Percentiles rank a stretch among this genome's conserved stretches.
phyloP scores from a whole-genome alignment of 2,797 vertebrate species.

The Acrossocheilus fasciatus region DNA sequence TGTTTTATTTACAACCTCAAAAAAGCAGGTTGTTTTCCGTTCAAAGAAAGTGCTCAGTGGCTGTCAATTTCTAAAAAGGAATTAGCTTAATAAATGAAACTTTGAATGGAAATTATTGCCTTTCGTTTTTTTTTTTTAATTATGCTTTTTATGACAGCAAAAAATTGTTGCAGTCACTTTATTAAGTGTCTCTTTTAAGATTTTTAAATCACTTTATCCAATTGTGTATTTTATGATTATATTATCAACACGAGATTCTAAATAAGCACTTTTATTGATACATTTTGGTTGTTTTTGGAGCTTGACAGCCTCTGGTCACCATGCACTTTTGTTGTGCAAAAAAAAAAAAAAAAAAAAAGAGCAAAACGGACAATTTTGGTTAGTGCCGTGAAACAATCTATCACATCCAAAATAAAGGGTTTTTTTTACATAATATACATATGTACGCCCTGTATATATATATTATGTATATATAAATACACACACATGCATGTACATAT shows the following conservation, averaged over 20 bases:
- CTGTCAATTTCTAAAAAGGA: not conserved
- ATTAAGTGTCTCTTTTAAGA: not conserved
- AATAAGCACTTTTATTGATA: not conserved
- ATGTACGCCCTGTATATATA: no score
- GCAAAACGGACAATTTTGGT: not conserved
- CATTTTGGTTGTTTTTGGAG: not conserved
- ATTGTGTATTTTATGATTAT: not conserved
- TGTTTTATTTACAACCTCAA: not conserved
- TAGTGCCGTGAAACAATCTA: no score
- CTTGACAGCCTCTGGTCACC: not conserved
- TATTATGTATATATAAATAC: no score
- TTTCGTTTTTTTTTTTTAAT: not conserved
- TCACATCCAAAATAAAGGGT: no score
- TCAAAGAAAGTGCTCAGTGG: not conserved
- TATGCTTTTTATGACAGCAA: not conserved
- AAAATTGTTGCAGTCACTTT: not conserved
- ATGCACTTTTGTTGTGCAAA: not conserved
- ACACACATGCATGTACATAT: no score
- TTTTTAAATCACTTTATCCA: not conserved
- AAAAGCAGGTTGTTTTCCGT: not conserved
- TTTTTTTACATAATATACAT: no score
- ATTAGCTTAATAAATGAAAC: not conserved
- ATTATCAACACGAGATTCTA: not conserved
- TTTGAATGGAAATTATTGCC: not conserved
- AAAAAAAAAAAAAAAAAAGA: not conserved